Evolutionary conservation across 2,888 invertebrate species (phyloP), one percentile per base, ranked within the genome.

Genomic region (Apamea epomidion): DNA sequence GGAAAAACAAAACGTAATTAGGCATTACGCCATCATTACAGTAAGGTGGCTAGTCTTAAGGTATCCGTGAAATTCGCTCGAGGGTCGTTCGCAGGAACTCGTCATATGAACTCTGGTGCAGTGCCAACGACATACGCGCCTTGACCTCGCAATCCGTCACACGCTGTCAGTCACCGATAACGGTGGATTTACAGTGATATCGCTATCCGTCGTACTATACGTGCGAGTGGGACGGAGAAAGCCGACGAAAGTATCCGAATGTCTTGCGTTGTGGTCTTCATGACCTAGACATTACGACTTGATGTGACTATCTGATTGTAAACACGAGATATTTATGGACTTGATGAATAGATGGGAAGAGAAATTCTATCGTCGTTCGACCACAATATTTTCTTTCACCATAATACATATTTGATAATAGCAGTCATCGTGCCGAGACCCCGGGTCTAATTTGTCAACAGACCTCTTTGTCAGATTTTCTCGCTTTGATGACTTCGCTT

Each of bases 81-180:
- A 89, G 87, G 85, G 88, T 84, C 89, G 87, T 71, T 79, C 76
- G 76, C 73, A 83, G 81, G 87, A 83, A 87, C 86, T 81, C 77
- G 90, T 91, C 91, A 86, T 81, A 84, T 87, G 92, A 89, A 92
- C 92, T 92, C 94, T 95, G 95, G 93, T 94, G 92, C 91, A 91
- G 91, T 96, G 96, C 96, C 96, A 96, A 95, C 95, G 95, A 94
- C 95, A 93, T 91, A 88, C 89, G 91, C 93, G 92, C 95, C 95
- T 96, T 96, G 96, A 96, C 96, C 96, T 95, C 95, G 93, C 91
- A 86, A 87, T 85, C 87, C 91, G 90, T 89, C 90, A 87, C 88
- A 91, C 89, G 81, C 88, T 88, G 91, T 91, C 92, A 91, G 90
- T 88, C 90, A 83, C 88, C 89, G 91, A 90, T 92, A 92, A 92